These are phyloP conservation scores for Pygocentrus nattereri DNA, from an alignment of 2,797 vertebrate genomes.

Conservation along the genomic window DNA sequence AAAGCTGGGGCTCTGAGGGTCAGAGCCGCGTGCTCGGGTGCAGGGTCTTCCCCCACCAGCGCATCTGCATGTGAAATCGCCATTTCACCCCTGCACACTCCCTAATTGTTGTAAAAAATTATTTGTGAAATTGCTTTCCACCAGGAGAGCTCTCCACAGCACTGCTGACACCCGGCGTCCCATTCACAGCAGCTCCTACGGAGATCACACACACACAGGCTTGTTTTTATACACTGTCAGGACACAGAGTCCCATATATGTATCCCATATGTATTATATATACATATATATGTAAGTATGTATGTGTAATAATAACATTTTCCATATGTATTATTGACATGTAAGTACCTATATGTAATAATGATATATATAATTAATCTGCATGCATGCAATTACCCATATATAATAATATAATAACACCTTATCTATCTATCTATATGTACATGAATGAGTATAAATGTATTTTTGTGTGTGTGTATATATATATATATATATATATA, in stretches of 20 bases:
- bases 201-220: background rate
- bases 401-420: too few relatives aligned
- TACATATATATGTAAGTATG: background rate
- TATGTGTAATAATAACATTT: too few relatives aligned
- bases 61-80: conserved; percentile 90
- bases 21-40: conserved; percentile 73
- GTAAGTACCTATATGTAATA: too few relatives aligned
- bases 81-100: conserved; percentile 95
- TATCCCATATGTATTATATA: background rate
- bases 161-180: conserved; percentile 70
- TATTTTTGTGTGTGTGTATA: too few relatives aligned
- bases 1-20: conserved; percentile 72
- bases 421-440: background rate
- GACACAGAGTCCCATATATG: background rate
- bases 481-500: background rate
- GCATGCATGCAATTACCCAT: too few relatives aligned
- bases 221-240: conserved; percentile 1
- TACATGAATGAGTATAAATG: too few relatives aligned
- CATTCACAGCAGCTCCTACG: background rate
- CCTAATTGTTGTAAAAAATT: conserved; percentile 94
- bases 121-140: conserved; percentile 96
- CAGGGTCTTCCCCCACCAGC: conserved; percentile 83
- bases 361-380: too few relatives aligned
- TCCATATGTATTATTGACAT: too few relatives aligned
- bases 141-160: conserved; percentile 86